phyloP scores from a whole-genome alignment of 1,140 invertebrate species.

The Lethrus apterus region DNA sequence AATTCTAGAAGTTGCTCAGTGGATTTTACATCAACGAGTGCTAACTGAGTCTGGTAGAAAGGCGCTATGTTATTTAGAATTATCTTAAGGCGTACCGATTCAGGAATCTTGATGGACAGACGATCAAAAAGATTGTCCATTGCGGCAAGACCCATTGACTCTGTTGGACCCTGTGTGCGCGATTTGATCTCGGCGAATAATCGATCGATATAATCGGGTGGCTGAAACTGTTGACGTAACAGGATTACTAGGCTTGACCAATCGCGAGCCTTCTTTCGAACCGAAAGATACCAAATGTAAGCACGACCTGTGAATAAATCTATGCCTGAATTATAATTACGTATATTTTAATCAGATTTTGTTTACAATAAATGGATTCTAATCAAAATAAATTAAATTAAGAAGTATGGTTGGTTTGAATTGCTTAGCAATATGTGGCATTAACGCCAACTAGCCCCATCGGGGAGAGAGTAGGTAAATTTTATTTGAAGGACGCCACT shows the following conservation, averaged over 20 bases:
- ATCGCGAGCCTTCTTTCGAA: neutral
- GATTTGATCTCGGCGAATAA: conserved; percentile 28
- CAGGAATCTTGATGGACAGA: conserved; percentile 22
- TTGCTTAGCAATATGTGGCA: too few species aligned
- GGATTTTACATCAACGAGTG: conserved; percentile 3
- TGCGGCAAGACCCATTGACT: conserved; percentile 28
- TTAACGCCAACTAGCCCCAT: too few species aligned
- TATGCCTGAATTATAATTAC: too few species aligned
- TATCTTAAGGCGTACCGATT: conserved; percentile 26
- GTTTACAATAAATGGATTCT: too few species aligned
- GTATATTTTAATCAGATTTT: too few species aligned
- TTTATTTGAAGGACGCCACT: too few species aligned
- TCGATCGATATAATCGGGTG: conserved; percentile 28
- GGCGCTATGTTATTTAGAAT: conserved; percentile 30
- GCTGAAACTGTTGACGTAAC: conserved; percentile 21
- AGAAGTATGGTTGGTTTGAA: too few species aligned
- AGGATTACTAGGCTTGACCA: conserved; percentile 3
- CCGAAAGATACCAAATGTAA: neutral
- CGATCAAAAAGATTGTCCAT: conserved; percentile 34
- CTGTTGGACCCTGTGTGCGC: conserved; percentile 30
- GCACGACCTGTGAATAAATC: conserved; percentile 4
- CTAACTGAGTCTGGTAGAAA: conserved; percentile 27
- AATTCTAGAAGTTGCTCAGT: conserved; percentile 8
- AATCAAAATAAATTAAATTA: too few species aligned
- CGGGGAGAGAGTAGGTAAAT: too few species aligned